Evolutionary conservation across 2,888 invertebrate genomes (phyloP).

Genomic region (Hecatera dysodea): DNA sequence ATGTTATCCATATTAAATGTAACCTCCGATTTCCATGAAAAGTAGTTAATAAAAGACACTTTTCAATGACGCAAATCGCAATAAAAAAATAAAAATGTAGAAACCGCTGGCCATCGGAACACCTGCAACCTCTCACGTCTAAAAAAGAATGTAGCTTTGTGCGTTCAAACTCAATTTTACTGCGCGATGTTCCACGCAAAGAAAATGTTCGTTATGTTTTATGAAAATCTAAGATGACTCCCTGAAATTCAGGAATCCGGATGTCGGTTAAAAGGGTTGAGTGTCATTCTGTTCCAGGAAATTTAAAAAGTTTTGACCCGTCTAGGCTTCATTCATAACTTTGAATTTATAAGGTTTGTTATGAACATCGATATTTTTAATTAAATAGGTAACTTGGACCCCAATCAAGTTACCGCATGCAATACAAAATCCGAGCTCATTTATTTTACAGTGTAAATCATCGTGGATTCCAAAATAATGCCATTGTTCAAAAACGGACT

Average conservation of each 20-base stretch:
- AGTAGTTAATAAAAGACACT: background rate
- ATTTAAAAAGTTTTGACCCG: background rate
- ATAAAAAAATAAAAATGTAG: constrained; percentile 27
- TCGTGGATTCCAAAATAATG: background rate
- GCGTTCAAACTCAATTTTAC: background rate
- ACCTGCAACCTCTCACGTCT: constrained; percentile 51
- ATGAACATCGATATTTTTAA: background rate
- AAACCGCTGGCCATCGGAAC: constrained; percentile 29
- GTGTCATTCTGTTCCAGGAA: background rate
- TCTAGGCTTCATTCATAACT: background rate
- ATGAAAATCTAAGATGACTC: background rate
- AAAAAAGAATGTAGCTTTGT: constrained; percentile 41
- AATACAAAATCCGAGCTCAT: background rate
- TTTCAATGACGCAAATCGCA: constrained; percentile 9
- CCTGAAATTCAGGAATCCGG: background rate
- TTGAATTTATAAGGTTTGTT: background rate
- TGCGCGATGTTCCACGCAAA: constrained; percentile 12
- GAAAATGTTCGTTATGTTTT: background rate
- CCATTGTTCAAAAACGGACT: too few species aligned
- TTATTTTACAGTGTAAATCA: background rate
- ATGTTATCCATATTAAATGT: background rate
- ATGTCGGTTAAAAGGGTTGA: background rate
- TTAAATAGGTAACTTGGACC: background rate
- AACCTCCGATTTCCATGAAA: background rate
- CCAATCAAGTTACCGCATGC: background rate